Base-by-base conservation (phyloP, 2,113 vertebrate genomes). In the Pluvialis apricaria region DNA sequence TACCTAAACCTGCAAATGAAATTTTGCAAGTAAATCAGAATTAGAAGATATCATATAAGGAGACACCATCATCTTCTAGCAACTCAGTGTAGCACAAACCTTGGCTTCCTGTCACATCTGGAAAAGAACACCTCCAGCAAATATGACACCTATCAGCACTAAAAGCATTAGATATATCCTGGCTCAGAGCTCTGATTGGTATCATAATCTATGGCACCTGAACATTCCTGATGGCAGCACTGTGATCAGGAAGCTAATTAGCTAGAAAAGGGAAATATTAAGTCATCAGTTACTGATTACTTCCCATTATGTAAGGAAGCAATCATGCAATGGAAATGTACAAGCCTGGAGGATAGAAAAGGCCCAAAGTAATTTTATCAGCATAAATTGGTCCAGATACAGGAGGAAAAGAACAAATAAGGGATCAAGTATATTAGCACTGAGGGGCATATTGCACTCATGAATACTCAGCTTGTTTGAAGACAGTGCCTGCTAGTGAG, bases 181-280 rank as follows among this genome's bases (percentile, higher is more conserved):
- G 71, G 45, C 25, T 65, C 11, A 70, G 34, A 77, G 54, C 31
- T 58, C 40, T 81, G 40, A 42, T 3, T 88, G 60, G 19, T 64
- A n/a, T 70, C 62, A 54, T 55, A 85, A 92, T 70, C 77, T 72
- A 40, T 62, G 45, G 28, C 86, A 91, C 45, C 75, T 92, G 62
- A 85, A 62, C 20, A 20, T 22, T 94, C 36, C 47, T 89, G 58
- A 82, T 84, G 54, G 34, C 44, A 86, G 38, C 34, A 52, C 49
- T 68, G 54, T 86, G 90, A 70, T 82, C 86, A 95, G 86, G 83
- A 84, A 94, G 90, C 65, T 93, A 88, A 96, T 95, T 92, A 95
- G 20, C 62, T 78, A 83, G 75, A 54, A 86, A 94, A 86, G 44
- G 64, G 64, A 70, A 93, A 85, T 77, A 95, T 66, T 71, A 92